A percentile compares a stretch with the other conserved stretches of the same genome.
Conservation (phyloP, 2,888 invertebrate genomes). For the Cheilosia variabilis region DNA sequence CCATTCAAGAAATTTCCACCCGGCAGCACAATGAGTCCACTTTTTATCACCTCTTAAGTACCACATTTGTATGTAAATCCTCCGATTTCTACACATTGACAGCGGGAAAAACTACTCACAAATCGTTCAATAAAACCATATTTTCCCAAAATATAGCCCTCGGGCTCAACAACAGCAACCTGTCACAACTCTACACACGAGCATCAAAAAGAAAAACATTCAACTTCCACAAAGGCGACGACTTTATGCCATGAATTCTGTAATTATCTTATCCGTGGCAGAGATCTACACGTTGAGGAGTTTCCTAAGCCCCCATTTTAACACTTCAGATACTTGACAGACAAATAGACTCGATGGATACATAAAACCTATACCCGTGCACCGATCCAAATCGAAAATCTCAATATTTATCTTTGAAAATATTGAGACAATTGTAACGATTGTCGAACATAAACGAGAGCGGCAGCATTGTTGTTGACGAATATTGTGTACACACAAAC, state of each 20-base stretch:
- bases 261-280: constrained; percentile 71
- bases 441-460: constrained; percentile 72
- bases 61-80: constrained; percentile 72
- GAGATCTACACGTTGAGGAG: constrained; percentile 49
- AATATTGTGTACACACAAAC: constrained; percentile 24
- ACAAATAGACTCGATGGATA: constrained; percentile 41
- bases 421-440: constrained; percentile 77
- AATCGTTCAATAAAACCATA: constrained; percentile 56
- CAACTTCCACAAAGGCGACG: constrained; percentile 34
- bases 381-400: constrained; percentile 55
- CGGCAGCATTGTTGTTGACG: constrained; percentile 54
- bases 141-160: constrained; percentile 47
- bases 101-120: constrained; percentile 52
- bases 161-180: constrained; percentile 34
- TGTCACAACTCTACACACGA: constrained; percentile 64
- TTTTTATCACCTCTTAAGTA: constrained; percentile 71
- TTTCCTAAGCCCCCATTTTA: constrained; percentile 63
- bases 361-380: constrained; percentile 30
- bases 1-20: constrained; percentile 47
- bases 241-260: constrained; percentile 54
- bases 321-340: constrained; percentile 63
- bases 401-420: constrained; percentile 74
- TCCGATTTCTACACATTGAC: constrained; percentile 50
- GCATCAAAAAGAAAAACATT: constrained; percentile 49
- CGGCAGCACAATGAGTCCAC: constrained; percentile 51